These are phyloP conservation scores for Melanocharis versteri DNA, from an alignment of 2,113 vertebrate species.

Conservation along the genomic window DNA sequence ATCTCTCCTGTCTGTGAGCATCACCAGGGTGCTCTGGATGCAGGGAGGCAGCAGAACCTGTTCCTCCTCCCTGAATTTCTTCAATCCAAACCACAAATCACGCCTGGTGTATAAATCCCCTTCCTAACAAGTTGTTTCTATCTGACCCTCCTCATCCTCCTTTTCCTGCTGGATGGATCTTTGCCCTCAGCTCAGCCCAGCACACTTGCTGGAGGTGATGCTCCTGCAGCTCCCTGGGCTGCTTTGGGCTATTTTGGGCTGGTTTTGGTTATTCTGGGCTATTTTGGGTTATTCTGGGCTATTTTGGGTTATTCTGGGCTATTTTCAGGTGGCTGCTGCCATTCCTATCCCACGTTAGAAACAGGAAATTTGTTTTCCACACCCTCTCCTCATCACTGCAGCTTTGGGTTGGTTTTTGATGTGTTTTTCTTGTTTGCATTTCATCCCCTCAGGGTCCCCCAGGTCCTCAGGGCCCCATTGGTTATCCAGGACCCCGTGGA, in stretches of 20 bases:
- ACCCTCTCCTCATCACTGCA: accelerated
- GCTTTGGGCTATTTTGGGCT: not conserved
- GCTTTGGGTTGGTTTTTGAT: not conserved
- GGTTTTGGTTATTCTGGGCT: not conserved
- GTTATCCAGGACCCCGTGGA: constrained; percentile 91
- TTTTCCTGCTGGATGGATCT: not conserved
- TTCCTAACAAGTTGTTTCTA: not conserved
- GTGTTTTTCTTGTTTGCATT: not conserved
- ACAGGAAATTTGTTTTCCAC: not conserved
- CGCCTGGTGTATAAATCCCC: not conserved
- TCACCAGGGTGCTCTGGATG: not conserved
- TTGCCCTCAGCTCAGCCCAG: not conserved
- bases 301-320: not conserved
- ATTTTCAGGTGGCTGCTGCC: not conserved
- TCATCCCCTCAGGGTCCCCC: constrained; percentile 80
- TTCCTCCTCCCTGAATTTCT: not conserved
- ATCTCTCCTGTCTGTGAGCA: not conserved
- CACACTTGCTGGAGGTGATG: not conserved
- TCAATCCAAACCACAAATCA: not conserved
- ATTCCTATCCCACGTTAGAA: accelerated
- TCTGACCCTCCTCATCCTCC: not conserved
- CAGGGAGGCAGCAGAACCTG: not conserved
- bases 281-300: not conserved
- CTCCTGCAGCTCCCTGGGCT: not conserved
- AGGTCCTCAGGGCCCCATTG: constrained; percentile 92